These are phyloP conservation scores for Leptopilina drosophilae DNA, from an alignment of 2,888 invertebrate species.

Conservation along the genomic window DNA sequence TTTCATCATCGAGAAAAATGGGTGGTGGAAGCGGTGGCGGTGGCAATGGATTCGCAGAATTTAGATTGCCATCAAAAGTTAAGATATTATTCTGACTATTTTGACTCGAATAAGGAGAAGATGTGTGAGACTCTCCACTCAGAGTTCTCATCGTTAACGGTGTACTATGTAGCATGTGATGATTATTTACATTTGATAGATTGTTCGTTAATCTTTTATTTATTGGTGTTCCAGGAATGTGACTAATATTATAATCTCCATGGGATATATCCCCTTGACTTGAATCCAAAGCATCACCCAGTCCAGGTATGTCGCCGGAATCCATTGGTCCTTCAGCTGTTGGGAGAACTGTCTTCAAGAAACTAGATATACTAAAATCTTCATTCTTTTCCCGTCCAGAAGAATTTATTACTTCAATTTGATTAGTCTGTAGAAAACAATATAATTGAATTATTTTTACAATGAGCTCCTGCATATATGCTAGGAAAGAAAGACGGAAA, in stretches of 20 bases:
- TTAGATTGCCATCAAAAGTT: conserved; percentile 58
- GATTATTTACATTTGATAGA: conserved; percentile 63
- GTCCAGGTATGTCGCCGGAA: conserved; percentile 70
- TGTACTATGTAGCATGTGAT: conserved; percentile 71
- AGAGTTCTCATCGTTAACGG: conserved; percentile 68
- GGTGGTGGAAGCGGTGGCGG: conserved; percentile 76
- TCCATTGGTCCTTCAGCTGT: conserved; percentile 71
- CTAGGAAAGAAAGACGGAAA: too few relatives aligned
- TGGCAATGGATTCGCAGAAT: conserved; percentile 69
- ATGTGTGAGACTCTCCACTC: conserved; percentile 70
- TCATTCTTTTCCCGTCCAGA: conserved; percentile 77
- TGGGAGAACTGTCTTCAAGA: conserved; percentile 80
- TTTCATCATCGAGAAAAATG: conserved; percentile 74
- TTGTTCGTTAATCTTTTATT: conserved; percentile 63
- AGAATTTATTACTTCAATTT: conserved; percentile 80
- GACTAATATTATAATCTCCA: conserved; percentile 65
- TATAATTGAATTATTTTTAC: background rate
- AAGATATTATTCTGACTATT: conserved; percentile 71
- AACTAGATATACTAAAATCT: conserved; percentile 79
- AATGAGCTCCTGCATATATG: background rate
- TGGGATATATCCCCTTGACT: conserved; percentile 63
- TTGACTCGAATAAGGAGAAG: conserved; percentile 74
- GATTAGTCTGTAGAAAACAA: conserved; percentile 74
- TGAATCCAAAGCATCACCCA: conserved; percentile 69
- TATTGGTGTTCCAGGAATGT: conserved; percentile 77